These are phyloP conservation scores for Priocnemis perturbator DNA, from an alignment of 2,888 invertebrate species.

Conservation along the genomic window DNA sequence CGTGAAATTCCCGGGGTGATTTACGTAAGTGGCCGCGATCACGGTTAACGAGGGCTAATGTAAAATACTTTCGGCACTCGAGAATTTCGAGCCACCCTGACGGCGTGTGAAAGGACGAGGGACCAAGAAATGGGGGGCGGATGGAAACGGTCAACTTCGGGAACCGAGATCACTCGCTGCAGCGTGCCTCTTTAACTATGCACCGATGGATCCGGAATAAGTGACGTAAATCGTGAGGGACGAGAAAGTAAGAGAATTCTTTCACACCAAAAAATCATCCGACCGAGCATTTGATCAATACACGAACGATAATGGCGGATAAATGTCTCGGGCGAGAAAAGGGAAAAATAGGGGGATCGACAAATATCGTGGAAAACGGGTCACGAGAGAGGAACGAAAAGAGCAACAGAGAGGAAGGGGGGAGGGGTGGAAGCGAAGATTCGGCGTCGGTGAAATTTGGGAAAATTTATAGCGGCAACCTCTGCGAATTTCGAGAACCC, in stretches of 20 bases:
- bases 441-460: constrained; percentile 45
- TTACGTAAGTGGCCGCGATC: constrained; percentile 64
- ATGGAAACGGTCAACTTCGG: too few species aligned
- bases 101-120: constrained; percentile 4
- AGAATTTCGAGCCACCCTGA: constrained; percentile 20
- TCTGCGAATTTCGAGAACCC: constrained; percentile 49
- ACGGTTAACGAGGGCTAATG: constrained; percentile 63
- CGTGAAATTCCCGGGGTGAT: constrained; percentile 55
- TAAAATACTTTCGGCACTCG: constrained; percentile 46
- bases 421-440: constrained; percentile 13
- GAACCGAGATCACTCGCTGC: too few species aligned
- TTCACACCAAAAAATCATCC: not conserved
- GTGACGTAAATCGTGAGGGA: too few species aligned
- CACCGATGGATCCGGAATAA: too few species aligned
- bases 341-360: not conserved
- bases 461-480: constrained; percentile 54
- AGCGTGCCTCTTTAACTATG: too few species aligned
- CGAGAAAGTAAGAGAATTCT: not conserved
- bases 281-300: too few species aligned
- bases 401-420: not conserved
- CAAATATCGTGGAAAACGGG: not conserved
- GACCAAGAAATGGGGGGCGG: constrained; percentile 21
- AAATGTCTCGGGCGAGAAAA: constrained; percentile 32
- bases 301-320: constrained; percentile 41
- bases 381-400: not conserved